Percentiles rank a stretch among this genome's conserved stretches.
Evolutionary conservation across 2,888 invertebrate species (phyloP).

Genomic region (Lycaena phlaeas): DNA sequence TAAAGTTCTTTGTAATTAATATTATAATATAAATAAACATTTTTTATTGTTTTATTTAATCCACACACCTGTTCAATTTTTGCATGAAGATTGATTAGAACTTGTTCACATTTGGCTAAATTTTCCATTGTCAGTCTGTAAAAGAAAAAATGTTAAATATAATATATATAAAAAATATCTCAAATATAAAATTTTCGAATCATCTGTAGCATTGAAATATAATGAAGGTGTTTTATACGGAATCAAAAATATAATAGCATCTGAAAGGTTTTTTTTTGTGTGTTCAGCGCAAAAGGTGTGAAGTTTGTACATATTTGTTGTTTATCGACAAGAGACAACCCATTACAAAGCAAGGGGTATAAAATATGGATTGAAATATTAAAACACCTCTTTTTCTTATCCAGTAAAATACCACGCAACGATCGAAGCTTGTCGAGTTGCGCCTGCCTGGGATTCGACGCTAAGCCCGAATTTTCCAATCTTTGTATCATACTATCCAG

Average conservation of each 20-base stretch:
- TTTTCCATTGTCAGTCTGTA: conserved; percentile 79
- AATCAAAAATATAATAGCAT: no score
- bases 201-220: no score
- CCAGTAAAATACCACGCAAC: conserved; percentile 73
- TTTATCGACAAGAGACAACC: no score
- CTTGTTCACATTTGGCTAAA: conserved; percentile 78
- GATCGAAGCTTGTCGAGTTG: conserved; percentile 77
- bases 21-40: background rate
- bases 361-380: background rate
- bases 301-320: no score
- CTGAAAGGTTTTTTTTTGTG: no score
- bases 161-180: background rate
- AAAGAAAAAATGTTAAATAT: conserved; percentile 19
- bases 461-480: conserved; percentile 64
- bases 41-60: background rate
- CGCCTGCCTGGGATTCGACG: conserved; percentile 68
- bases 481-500: conserved; percentile 78
- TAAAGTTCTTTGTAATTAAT: background rate
- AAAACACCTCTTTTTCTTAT: conserved; percentile 73
- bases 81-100: conserved; percentile 76
- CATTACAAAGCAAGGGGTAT: no score
- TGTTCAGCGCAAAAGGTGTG: no score
- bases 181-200: no score
- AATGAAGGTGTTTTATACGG: no score
- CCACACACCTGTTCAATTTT: conserved; percentile 75